Evolutionary conservation across 2,888 invertebrate genomes (phyloP), one percentile per base, ranked within the genome.

Genomic region (Harpagoxenus sublaevis): DNA sequence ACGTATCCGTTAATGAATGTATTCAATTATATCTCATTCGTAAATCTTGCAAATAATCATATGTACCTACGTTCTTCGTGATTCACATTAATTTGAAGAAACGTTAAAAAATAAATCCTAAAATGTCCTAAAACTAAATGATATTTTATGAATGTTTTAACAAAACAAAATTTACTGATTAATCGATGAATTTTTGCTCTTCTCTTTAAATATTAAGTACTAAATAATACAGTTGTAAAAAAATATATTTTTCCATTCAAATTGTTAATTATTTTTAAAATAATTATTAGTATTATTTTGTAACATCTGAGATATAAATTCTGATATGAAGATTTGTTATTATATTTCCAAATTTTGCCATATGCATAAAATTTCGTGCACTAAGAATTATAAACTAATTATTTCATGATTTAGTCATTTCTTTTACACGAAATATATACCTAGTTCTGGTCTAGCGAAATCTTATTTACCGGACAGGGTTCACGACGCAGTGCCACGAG

Each of bases 401-500:
- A 1, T 57, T 57, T 35, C 6, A 31, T 12, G 45, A 83, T 65
- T 65, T 12, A 10, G 1, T 42, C 18, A 57, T 66, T n/a, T 68
- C 35, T 51, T 6, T 15, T 42, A 42, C 9, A 23, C 23, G 51
- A 53, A 35, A 82, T 42, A 31, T 42, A 31, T 42, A 45, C 57
- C 39, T 48, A 35, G 53, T 57, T 82, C 66, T 31, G 39, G 60
- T 71, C 75, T 65, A 45, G 73, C 62, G 42, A 84, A 85, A 75
- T 86, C 84, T 84, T 84, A 60, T 84, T 74, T 73, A 73, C 53
- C 68, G 57, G 68, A 79, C 62, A 55, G 62, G 45, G 62, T 70
- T 84, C 71, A 28, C 70, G 65, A 60, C 74, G 71, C 79, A 51
- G 77, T 81, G 82, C 57, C 83, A 39, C 70, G 87, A 89, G 89